These are phyloP conservation scores for Puntigrus tetrazona DNA, from an alignment of 2,113 vertebrate species.

Conservation along the genomic window DNA sequence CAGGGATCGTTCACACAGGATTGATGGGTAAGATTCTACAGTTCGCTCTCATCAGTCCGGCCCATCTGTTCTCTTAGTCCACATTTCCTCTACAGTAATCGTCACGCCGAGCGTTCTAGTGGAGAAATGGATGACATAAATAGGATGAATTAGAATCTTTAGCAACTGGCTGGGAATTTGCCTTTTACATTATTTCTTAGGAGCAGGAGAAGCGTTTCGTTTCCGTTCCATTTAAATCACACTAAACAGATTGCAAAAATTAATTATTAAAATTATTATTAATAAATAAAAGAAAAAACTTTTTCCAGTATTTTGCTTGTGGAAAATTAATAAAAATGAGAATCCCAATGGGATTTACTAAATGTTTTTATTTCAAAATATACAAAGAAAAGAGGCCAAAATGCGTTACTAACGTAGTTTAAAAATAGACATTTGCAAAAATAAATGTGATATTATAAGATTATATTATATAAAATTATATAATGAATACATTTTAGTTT, in stretches of 20 bases:
- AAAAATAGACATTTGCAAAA: too few species aligned
- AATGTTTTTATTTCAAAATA: not conserved
- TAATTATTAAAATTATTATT: too few species aligned
- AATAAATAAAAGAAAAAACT: too few species aligned
- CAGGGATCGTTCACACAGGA: slow-evolving; percentile 30
- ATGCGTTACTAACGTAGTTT: too few species aligned
- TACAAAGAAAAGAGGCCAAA: not conserved
- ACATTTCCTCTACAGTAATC: not conserved
- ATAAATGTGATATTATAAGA: too few species aligned
- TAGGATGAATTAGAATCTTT: not conserved
- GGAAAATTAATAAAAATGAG: not conserved
- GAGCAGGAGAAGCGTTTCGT: not conserved
- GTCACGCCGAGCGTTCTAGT: not conserved
- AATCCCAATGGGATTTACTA: not conserved
- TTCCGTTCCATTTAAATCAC: not conserved
- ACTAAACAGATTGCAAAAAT: not conserved
- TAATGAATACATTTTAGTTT: too few species aligned
- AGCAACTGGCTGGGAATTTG: not conserved
- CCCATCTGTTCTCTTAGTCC: slow-evolving; percentile 47
- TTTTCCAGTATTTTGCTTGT: not conserved
- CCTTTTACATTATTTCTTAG: not conserved
- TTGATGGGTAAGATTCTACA: slow-evolving; percentile 36
- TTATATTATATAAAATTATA: too few species aligned
- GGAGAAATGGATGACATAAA: not conserved
- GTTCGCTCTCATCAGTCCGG: slow-evolving; percentile 37